Evolutionary conservation across 2,113 vertebrate genomes (phyloP).

Genomic region (Hoplias malabaricus): DNA sequence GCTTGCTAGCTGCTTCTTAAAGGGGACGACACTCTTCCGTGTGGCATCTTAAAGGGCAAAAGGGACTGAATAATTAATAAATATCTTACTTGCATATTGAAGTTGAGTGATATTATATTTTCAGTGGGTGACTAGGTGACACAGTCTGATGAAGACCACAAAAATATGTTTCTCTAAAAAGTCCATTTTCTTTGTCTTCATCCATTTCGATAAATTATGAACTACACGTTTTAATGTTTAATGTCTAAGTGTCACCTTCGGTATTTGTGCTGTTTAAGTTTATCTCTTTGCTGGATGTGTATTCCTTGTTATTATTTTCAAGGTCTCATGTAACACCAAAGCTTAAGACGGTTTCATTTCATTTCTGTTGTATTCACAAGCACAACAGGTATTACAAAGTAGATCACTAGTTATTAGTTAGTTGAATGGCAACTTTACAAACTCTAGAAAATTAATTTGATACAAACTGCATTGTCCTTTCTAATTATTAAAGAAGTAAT

Average conservation of each 20-base stretch:
- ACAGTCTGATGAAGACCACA: background rate
- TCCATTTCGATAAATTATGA: background rate
- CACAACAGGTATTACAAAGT: background rate
- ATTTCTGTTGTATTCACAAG: background rate
- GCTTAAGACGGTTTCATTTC: background rate
- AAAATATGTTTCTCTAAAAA: background rate
- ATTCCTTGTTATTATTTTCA: background rate
- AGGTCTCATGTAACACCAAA: background rate
- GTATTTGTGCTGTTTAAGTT: background rate
- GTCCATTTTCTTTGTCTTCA: background rate
- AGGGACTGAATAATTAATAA: background rate
- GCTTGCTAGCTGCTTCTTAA: constrained; percentile 53
- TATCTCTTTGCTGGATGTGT: background rate
- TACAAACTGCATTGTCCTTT: no score
- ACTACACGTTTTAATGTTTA: background rate
- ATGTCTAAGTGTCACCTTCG: background rate
- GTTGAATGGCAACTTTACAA: background rate
- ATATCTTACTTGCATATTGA: constrained; percentile 4
- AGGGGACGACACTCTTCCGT: constrained; percentile 19
- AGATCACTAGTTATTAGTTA: background rate
- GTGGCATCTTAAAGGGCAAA: background rate
- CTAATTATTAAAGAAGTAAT: no score
- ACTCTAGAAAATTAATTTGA: background rate
- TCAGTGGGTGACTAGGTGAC: background rate
- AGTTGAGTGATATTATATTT: background rate